Evolutionary conservation across 2,888 invertebrate genomes (phyloP), one percentile per base, ranked within the genome.

Genomic region (Carabus problematicus): DNA sequence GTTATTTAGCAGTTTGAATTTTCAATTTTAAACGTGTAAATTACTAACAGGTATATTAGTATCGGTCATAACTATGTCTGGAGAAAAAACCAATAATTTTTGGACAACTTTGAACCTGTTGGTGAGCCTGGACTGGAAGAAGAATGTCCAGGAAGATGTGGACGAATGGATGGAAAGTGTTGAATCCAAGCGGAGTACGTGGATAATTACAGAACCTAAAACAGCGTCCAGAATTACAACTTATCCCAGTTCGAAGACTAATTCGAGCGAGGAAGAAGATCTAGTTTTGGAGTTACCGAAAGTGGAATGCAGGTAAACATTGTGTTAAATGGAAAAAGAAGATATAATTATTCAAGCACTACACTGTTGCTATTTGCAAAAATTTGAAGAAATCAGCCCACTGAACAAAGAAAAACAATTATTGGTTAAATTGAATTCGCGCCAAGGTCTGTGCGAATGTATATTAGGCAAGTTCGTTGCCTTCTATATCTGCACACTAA

Each of bases 281-380:
- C n/a, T 52, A 18, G 52, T 68, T 54, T 42, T 62, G 8, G 43
- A 55, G 18, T 14, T 62, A 29, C 69, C 69, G 7, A 62, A 69
- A 55, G 42, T 62, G 9, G 69, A 69, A 39, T 69, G 69, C 69
- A 69, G 69, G 69, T 69, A 45, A 59, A 29, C 41, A 8, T 49
- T 18, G 4, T 49, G 12, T 12, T 12, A n/a, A 12, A 49, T 8
- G 18, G 8, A n/a, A n/a, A 1, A 8, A 12, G 8, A 12, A 1
- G 52, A 6, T 14, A 29, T 29, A 29, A 29, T 29, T 3, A 29
- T 29, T 29, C 29, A 29, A 29, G 29, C 29, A 29, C 29, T 29
- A 6, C 29, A 29, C 29, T 2, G 2, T 29, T 29, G 2, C 29
- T 3, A 29, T 6, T 6, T 29, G 29, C 29, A 29, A 29, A 29